Evolutionary conservation across 2,797 vertebrate genomes (phyloP), one percentile per base, ranked within the genome.

Genomic region (Sebastes diaconus): DNA sequence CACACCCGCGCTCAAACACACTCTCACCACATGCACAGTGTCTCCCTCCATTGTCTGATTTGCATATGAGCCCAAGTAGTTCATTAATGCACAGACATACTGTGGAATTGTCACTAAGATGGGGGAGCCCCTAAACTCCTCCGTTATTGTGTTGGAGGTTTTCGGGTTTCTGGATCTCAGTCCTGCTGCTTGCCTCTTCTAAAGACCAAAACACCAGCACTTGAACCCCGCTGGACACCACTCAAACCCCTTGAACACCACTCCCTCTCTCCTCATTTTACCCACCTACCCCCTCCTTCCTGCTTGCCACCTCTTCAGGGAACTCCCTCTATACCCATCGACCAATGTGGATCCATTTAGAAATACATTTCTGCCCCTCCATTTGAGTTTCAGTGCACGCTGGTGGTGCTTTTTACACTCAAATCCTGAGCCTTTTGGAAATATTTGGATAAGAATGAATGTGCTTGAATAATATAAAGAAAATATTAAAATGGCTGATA

Each of bases 11-110:
- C 78, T 81, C 88, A 58, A 82, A 83, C 85, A 79, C 82, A 78
- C 87, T 77, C 87, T 81, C 75, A 85, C 69, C 86, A 76, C 89
- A 91, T 86, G 87, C 90, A 84, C 75, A 71, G 77, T 85, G 83
- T 87, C 87, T 87, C 77, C 55, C 75, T 84, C 59, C 46, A 87
- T 88, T 87, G 75, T 81, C 60, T 63, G 32, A 92, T 94, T 92
- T 92, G 89, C 93, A 94, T 93, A 88, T 79, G 74, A 84, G 89
- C 78, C 77, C 18, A 30, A 86, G 83, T 80, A 84, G 79, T 90
- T 95, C 89, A 92, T 94, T 92, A 94, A 95, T 89, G 85, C 90
- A 77, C 81, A 68, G 87, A 77, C 93, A 84, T 91, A 90, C 81
- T 88, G 89, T 81, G 81, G 86, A 84, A 90, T 93, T 92, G 93